Evolutionary conservation across 2,113 vertebrate species (phyloP).

Genomic region (Polyodon spathula): DNA sequence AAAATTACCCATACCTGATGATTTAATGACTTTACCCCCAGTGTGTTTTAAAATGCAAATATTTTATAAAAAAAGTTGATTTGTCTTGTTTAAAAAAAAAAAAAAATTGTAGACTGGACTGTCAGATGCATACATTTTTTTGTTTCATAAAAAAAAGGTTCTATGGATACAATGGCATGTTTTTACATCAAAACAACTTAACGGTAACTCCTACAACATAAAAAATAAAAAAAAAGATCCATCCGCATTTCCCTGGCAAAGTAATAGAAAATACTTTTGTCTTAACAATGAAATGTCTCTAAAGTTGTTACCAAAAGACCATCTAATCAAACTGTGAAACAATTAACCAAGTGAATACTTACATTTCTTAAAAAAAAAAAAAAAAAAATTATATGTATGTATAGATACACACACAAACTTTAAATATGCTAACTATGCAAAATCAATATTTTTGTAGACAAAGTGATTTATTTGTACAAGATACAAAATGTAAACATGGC

Average conservation of each 20-base stretch:
- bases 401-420: conserved; percentile 78
- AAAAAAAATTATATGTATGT: no score
- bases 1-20: conserved; percentile 64
- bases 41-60: conserved; percentile 67
- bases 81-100: no score
- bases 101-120: no score
- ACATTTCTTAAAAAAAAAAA: conserved; percentile 69
- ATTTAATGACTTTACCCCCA: conserved; percentile 60
- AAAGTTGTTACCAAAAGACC: conserved; percentile 75
- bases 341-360: conserved; percentile 78
- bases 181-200: conserved; percentile 71
- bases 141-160: no score
- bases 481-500: conserved; percentile 97
- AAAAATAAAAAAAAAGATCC: conserved; percentile 58
- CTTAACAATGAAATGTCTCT: conserved; percentile 74
- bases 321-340: conserved; percentile 78
- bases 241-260: conserved; percentile 72
- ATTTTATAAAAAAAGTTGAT: conserved; percentile 63
- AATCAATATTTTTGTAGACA: conserved; percentile 76
- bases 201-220: conserved; percentile 16
- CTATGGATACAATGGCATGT: conserved; percentile 67
- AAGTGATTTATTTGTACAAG: conserved; percentile 91
- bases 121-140: conserved; percentile 68
- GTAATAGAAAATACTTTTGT: conserved; percentile 83
- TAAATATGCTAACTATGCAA: conserved; percentile 75